Percentiles rank a stretch among this genome's conserved stretches.
phyloP scores from a whole-genome alignment of 2,113 vertebrate genomes.

The Echinops telfairi region DNA sequence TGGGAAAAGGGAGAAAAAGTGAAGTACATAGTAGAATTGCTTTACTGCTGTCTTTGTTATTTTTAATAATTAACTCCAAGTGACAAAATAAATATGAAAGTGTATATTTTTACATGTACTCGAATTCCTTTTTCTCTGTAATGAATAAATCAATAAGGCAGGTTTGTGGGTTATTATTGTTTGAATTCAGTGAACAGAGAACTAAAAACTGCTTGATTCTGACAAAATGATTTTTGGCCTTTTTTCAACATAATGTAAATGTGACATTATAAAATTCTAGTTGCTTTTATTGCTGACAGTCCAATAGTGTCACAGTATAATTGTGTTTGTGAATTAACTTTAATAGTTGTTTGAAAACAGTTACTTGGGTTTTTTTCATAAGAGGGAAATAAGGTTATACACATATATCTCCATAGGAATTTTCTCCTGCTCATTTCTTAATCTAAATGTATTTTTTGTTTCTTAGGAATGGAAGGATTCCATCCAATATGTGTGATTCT shows the following conservation, averaged over 20 bases:
- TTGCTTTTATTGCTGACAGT: constrained; percentile 48
- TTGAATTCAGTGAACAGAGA: constrained; percentile 59
- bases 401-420: not conserved
- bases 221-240: constrained; percentile 6
- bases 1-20: not conserved
- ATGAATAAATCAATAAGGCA: constrained; percentile 37
- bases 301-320: not conserved
- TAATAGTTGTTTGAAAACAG: constrained; percentile 41
- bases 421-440: constrained; percentile 46
- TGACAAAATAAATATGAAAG: not conserved
- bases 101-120: constrained; percentile 23
- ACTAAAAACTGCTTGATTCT: constrained; percentile 4
- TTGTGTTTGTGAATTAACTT: constrained; percentile 24
- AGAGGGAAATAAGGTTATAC: not conserved
- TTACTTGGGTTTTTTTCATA: constrained; percentile 37
- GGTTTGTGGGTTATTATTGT: constrained; percentile 44
- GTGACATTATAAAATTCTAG: constrained; percentile 29
- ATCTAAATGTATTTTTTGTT: not conserved
- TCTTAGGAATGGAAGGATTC: not conserved
- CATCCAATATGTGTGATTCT: constrained; percentile 36
- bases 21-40: not conserved
- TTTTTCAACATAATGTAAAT: not conserved
- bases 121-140: constrained; percentile 31
- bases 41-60: not conserved
- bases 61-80: constrained; percentile 47